phyloP scores from a whole-genome alignment of 2,797 vertebrate species.

The Micromesistius poutassou region DNA sequence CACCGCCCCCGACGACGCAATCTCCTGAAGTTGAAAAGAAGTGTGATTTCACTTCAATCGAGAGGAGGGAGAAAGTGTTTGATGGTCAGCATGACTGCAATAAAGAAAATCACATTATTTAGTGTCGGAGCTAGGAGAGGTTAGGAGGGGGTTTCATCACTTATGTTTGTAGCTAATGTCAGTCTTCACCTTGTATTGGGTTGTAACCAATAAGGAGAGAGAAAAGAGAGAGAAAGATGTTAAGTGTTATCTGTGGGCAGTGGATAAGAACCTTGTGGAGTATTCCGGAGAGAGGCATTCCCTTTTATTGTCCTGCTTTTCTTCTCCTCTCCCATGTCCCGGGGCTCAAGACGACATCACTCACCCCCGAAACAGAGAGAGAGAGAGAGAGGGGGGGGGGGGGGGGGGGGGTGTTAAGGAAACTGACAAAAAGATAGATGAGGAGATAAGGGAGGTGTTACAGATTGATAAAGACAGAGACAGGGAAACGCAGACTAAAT shows the following conservation, averaged over 20 bases:
- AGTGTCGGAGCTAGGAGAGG: slow-evolving; percentile 22
- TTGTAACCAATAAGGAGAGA: slow-evolving; percentile 41
- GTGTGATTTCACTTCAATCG: slow-evolving; percentile 24
- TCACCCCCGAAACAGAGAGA: slow-evolving; percentile 43
- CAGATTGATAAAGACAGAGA: slow-evolving; percentile 50
- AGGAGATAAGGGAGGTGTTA: slow-evolving; percentile 47
- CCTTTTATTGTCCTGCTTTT: slow-evolving; percentile 59
- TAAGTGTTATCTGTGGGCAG: slow-evolving; percentile 52
- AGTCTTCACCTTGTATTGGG: slow-evolving; percentile 31
- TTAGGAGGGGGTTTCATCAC: slow-evolving; percentile 28
- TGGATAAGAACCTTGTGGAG: slow-evolving; percentile 45
- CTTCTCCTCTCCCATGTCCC: slow-evolving; percentile 40
- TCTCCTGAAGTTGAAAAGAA: slow-evolving; percentile 30
- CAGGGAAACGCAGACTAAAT: slow-evolving; percentile 17
- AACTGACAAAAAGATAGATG: slow-evolving; percentile 63
- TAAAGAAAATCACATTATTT: slow-evolving; percentile 32
- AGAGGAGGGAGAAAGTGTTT: slow-evolving; percentile 1
- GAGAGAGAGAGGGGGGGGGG: slow-evolving; percentile 34
- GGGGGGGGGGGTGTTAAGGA: neutral
- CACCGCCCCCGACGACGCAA: slow-evolving; percentile 26
- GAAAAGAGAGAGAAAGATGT: slow-evolving; percentile 32
- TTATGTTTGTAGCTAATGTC: slow-evolving; percentile 39
- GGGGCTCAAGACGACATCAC: slow-evolving; percentile 50
- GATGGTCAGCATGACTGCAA: slow-evolving; percentile 16
- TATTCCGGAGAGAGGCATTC: slow-evolving; percentile 43